Conservation (phyloP, 2,888 invertebrate species). For the Hanleya hanleyi region DNA sequence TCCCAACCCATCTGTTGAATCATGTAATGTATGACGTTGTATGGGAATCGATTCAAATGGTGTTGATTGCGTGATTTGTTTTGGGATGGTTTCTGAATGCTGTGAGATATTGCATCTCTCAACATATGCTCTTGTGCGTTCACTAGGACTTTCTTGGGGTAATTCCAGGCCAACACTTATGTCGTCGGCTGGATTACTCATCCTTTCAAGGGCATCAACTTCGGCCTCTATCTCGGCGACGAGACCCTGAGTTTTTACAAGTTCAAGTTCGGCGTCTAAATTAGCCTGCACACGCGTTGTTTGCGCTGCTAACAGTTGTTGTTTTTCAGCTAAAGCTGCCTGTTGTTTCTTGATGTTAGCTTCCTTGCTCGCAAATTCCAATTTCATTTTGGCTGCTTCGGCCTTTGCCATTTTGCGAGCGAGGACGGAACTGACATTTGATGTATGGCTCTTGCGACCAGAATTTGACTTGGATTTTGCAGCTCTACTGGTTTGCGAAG, state of each 20-base stretch:
- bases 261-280: neutral
- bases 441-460: neutral
- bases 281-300: neutral
- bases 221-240: neutral
- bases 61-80: too few relatives aligned
- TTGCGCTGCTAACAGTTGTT: neutral
- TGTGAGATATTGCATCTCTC: too few relatives aligned
- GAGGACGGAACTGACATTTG: neutral
- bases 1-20: neutral
- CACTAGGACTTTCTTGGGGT: too few relatives aligned
- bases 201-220: neutral
- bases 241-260: neutral
- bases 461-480: neutral
- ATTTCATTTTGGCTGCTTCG: neutral
- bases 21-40: too few relatives aligned
- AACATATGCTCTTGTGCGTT: too few relatives aligned
- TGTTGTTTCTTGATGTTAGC: neutral
- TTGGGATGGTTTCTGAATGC: too few relatives aligned
- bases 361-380: slow-evolving; percentile 5
- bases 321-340: neutral
- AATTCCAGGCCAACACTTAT: neutral
- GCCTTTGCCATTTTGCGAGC: neutral
- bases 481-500: neutral
- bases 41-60: too few relatives aligned
- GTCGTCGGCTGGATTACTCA: neutral